Evolutionary conservation across 2,888 invertebrate species (phyloP).

Genomic region (Macrophya alboannulata): DNA sequence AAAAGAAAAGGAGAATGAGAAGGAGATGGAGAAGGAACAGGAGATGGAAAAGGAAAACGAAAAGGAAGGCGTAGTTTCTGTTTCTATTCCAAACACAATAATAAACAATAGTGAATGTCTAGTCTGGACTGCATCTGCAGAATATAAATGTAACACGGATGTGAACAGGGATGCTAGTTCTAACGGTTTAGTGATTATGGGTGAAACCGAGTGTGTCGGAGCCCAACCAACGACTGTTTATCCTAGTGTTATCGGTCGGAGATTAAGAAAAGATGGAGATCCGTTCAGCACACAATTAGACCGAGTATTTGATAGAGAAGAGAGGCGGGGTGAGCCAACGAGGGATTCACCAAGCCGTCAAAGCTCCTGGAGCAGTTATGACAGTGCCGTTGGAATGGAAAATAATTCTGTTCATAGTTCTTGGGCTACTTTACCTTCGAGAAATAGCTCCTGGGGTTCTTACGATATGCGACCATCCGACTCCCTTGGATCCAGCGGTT

Average conservation of each 20-base stretch:
- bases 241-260: conserved; percentile 66
- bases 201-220: conserved; percentile 65
- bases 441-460: conserved; percentile 88
- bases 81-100: conserved; percentile 7
- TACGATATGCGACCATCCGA: conserved; percentile 84
- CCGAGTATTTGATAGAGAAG: conserved; percentile 87
- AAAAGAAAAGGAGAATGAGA: conserved; percentile 12
- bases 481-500: conserved; percentile 78
- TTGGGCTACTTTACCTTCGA: conserved; percentile 87
- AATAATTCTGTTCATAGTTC: conserved; percentile 90
- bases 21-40: neutral
- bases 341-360: conserved; percentile 85
- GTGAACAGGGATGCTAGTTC: conserved; percentile 74
- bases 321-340: conserved; percentile 75
- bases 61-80: neutral
- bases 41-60: neutral
- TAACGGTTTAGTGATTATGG: conserved; percentile 67
- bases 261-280: conserved; percentile 82
- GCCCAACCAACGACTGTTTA: conserved; percentile 58
- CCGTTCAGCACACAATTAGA: conserved; percentile 88
- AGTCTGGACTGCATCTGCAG: conserved; percentile 81
- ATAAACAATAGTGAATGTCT: conserved; percentile 76
- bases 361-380: conserved; percentile 90
- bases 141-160: conserved; percentile 72
- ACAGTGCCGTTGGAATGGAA: conserved; percentile 88